These are phyloP conservation scores for Diadegma fenestrale DNA, from an alignment of 2,888 invertebrate genomes.

Conservation along the genomic window DNA sequence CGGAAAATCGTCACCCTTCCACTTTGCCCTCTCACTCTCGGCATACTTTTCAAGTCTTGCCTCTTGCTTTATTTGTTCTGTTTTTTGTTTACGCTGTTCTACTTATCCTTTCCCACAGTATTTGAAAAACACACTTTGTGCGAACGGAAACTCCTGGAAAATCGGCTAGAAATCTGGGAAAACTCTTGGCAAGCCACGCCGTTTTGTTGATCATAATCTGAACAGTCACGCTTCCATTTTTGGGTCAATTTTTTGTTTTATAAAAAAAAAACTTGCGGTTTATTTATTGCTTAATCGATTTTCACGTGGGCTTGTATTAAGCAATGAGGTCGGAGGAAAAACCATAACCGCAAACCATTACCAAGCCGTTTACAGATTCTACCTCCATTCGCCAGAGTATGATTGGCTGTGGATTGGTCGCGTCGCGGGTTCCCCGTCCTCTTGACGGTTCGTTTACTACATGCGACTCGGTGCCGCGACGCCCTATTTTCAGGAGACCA, in stretches of 20 bases:
- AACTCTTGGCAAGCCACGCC: background rate
- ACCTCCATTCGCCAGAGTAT: conserved; percentile 5
- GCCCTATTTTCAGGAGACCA: conserved; percentile 30
- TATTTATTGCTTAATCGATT: background rate
- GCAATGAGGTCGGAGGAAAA: background rate
- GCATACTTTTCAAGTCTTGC: background rate
- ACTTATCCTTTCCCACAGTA: background rate
- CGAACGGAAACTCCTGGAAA: background rate
- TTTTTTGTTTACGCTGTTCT: conserved; percentile 10
- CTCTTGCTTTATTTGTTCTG: background rate
- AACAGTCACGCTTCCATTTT: background rate
- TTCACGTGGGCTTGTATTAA: conserved; percentile 1
- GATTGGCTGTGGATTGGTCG: conserved; percentile 11
- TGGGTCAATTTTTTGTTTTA: background rate
- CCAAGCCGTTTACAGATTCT: conserved; percentile 2
- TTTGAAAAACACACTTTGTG: background rate
- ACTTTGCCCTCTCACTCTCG: background rate
- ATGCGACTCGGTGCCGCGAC: conserved; percentile 2
- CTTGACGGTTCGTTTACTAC: conserved; percentile 14
- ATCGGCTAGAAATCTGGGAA: background rate
- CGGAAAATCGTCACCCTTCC: conserved; percentile 45
- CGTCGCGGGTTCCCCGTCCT: background rate
- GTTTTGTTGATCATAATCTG: background rate
- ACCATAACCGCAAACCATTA: conserved; percentile 12
- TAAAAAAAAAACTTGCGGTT: background rate